Conservation (phyloP, 1,140 invertebrate species). For the Ganaspis sp. region DNA sequence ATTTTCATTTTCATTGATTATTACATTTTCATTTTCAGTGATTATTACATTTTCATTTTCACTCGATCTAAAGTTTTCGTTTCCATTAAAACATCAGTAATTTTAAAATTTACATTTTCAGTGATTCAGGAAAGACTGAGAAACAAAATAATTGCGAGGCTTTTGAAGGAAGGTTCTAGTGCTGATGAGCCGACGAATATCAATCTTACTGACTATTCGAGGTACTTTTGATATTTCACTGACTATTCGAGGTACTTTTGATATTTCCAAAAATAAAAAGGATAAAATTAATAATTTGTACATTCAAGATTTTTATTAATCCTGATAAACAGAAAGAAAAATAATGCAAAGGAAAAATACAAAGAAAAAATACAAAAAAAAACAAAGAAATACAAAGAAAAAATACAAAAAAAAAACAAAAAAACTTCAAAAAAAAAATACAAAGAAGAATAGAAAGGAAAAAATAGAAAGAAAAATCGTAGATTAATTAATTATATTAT, state of each 20-base stretch:
- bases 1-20: too few relatives aligned
- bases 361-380: too few relatives aligned
- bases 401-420: background rate
- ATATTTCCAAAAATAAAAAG: too few relatives aligned
- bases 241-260: conserved; percentile 87
- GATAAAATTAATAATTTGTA: too few relatives aligned
- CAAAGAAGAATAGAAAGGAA: background rate
- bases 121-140: conserved; percentile 83
- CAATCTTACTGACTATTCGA: conserved; percentile 89
- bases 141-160: conserved; percentile 86
- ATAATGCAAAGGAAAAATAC: too few relatives aligned
- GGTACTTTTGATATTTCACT: conserved; percentile 81
- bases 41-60: background rate
- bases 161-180: conserved; percentile 89
- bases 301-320: too few relatives aligned
- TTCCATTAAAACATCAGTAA: too few relatives aligned
- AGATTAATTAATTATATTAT: background rate
- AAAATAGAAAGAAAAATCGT: background rate
- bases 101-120: conserved; percentile 11
- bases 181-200: conserved; percentile 92
- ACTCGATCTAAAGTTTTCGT: too few relatives aligned
- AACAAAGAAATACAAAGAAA: too few relatives aligned
- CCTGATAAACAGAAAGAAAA: too few relatives aligned
- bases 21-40: too few relatives aligned
- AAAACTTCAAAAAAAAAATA: background rate